These are phyloP conservation scores for Agonopterix arenella DNA, from an alignment of 2,888 invertebrate genomes.

Conservation along the genomic window DNA sequence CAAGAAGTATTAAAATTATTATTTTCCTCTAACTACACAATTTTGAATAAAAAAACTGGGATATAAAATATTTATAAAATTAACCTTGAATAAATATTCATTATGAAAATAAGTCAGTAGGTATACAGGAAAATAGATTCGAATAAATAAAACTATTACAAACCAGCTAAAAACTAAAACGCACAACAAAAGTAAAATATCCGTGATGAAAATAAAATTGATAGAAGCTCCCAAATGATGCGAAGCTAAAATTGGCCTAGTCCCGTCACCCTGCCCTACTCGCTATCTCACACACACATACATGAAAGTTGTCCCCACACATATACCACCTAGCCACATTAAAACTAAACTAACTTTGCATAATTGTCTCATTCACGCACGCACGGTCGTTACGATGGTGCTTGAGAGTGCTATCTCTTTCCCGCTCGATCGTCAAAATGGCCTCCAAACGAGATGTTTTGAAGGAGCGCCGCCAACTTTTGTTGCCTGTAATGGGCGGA, in stretches of 20 bases:
- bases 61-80: no score
- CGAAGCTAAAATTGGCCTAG: constrained; percentile 13
- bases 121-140: no score
- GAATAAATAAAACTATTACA: no score
- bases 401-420: constrained; percentile 48
- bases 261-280: constrained; percentile 13
- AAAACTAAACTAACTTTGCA: constrained; percentile 73
- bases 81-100: no score
- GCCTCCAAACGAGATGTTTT: constrained; percentile 77
- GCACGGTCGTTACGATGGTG: constrained; percentile 41
- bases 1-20: no score
- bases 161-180: no score
- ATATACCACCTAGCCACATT: constrained; percentile 49
- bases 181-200: no score
- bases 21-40: no score
- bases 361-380: constrained; percentile 74
- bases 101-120: no score
- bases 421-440: constrained; percentile 72
- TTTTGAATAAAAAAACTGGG: no score
- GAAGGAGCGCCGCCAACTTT: constrained; percentile 75
- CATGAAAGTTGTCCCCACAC: constrained; percentile 41
- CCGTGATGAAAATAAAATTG: not conserved
- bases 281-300: constrained; percentile 23
- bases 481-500: constrained; percentile 76
- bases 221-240: not conserved